phyloP scores from a whole-genome alignment of 2,888 invertebrate species.

The Himalopsyche tibetana region DNA sequence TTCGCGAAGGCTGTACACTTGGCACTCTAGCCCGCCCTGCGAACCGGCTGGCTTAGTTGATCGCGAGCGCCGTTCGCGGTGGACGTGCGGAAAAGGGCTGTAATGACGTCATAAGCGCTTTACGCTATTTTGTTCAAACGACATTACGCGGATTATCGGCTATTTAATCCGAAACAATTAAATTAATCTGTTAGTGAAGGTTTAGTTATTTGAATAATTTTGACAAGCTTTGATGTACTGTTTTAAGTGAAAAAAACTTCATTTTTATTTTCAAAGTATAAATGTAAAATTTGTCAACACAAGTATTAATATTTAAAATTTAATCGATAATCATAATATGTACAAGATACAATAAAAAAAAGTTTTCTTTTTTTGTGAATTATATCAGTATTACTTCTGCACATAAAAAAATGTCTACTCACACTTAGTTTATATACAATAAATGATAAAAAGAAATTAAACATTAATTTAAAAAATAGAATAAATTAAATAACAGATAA shows the following conservation, averaged over 20 bases:
- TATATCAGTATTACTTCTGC: slow-evolving; percentile 3
- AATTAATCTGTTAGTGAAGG: not conserved
- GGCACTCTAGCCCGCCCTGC: slow-evolving; percentile 24
- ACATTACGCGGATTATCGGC: slow-evolving; percentile 33
- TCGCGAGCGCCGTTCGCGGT: slow-evolving; percentile 59
- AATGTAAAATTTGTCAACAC: not conserved
- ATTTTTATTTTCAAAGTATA: slow-evolving; percentile 3
- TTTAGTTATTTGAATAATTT: not conserved
- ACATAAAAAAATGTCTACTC: not conserved
- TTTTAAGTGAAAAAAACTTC: not conserved
- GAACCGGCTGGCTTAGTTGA: slow-evolving; percentile 57
- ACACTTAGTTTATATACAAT: not conserved
- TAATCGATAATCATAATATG: slow-evolving; percentile 30
- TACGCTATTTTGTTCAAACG: slow-evolving; percentile 28
- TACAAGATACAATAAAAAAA: not conserved
- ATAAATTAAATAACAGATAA: too few relatives aligned
- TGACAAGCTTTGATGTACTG: not conserved
- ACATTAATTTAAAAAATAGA: not conserved
- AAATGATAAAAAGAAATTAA: not conserved
- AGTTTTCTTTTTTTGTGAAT: not conserved
- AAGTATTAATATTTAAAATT: not conserved
- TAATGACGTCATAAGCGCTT: slow-evolving; percentile 36
- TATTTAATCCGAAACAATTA: slow-evolving; percentile 18
- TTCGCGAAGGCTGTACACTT: slow-evolving; percentile 47
- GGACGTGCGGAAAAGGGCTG: slow-evolving; percentile 53